Base-by-base conservation (phyloP, 2,888 invertebrate genomes). In the Bombylius major region DNA sequence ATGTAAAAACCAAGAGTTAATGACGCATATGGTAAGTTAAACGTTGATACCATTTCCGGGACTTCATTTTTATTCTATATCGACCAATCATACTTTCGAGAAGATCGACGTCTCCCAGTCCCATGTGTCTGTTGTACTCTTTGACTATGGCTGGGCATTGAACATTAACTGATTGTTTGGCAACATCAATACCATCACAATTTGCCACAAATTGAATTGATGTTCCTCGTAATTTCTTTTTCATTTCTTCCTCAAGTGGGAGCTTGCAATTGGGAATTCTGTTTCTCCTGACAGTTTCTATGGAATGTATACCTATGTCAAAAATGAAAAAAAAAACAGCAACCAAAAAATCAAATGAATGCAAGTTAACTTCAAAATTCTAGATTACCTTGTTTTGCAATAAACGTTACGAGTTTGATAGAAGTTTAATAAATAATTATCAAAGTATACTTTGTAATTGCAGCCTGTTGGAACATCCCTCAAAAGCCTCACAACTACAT, bases 71-170 rank as follows among this genome's bases (percentile, higher is more conserved):
- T 39, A 50, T 50, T 39, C 33, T 62, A 50, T 62, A 60, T 4
- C 39, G 57, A 12, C 62, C 64, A 60, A 64, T 63, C 14, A 65
- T 61, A 51, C 61, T 61, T 51, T 65, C 64, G 8, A 64, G 53
- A 4, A 65, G 57, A 53, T 67, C 66, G n/a, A 48, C 65, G 8
- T 39, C 50, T 23, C 23, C 23, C 1, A n/a, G n/a, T 32, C 39
- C 65, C 65, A 67, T 66, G 53, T 63, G 58, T 45, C 60, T 58
- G 58, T 64, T 65, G 60, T 65, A 61, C 58, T 60, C 59, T 52
- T 57, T 60, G 34, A 66, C 57, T 48, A 65, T 56, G 56, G 63
- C 50, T 23, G 65, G 62, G 48, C 64, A 61, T 50, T 61, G 14
- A 57, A 61, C 56, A 54, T 60, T 60, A 12, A 65, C 54, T 12